Conservation (phyloP, 1,140 invertebrate species). For the Parasteatoda tepidariorum region DNA sequence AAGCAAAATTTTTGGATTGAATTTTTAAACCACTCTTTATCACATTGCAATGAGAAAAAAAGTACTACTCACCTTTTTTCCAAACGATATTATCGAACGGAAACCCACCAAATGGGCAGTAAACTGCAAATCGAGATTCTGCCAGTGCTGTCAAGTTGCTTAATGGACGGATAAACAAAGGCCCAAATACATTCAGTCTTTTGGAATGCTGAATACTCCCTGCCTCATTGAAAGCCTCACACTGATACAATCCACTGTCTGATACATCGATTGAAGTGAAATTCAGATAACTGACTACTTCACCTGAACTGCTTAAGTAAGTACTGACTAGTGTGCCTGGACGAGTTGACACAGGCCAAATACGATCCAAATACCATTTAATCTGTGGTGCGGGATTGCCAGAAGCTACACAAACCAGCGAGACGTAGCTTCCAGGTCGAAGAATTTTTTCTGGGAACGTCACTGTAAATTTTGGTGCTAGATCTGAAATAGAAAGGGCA, state of each 20-base stretch:
- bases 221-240: conserved; percentile 85
- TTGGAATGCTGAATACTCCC: conserved; percentile 81
- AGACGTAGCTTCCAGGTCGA: conserved; percentile 61
- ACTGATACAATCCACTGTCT: conserved; percentile 92
- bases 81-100: conserved; percentile 88
- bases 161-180: conserved; percentile 90
- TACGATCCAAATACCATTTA: conserved; percentile 87
- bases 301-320: conserved; percentile 81
- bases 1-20: too few species aligned
- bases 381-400: conserved; percentile 68
- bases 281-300: conserved; percentile 94
- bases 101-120: conserved; percentile 93
- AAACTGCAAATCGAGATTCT: conserved; percentile 84
- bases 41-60: too few species aligned
- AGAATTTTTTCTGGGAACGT: conserved; percentile 63
- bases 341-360: conserved; percentile 72
- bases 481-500: too few species aligned
- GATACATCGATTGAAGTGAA: conserved; percentile 74
- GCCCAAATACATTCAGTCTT: conserved; percentile 86
- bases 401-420: conserved; percentile 63
- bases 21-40: too few species aligned
- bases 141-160: conserved; percentile 90
- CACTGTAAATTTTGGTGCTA: conserved; percentile 62
- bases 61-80: conserved; percentile 87
- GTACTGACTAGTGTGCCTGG: conserved; percentile 88